A percentile compares a stretch with the other conserved stretches of the same genome.
phyloP scores from a whole-genome alignment of 2,888 invertebrate species.

The Megaustenia siamemsis region DNA sequence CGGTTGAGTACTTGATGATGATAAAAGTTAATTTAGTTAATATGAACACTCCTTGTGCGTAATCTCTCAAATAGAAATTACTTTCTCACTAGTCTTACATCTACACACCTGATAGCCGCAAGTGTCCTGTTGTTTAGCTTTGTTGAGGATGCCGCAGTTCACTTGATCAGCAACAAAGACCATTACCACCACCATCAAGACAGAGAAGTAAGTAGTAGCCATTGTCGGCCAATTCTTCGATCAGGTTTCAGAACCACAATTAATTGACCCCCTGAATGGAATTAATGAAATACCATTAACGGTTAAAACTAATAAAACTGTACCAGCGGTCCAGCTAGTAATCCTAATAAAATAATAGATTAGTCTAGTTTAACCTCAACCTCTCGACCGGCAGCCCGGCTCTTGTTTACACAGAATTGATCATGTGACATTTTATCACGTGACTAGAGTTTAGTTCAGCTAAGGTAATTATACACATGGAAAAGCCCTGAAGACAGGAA shows the following conservation, averaged over 20 bases:
- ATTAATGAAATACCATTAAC: background rate
- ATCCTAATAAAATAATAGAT: no score
- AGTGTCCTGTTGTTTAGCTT: background rate
- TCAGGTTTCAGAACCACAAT: background rate
- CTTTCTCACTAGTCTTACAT: background rate
- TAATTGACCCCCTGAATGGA: background rate
- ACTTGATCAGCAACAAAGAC: background rate
- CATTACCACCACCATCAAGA: background rate
- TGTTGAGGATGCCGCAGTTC: background rate
- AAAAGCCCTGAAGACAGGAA: no score
- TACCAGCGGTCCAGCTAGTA: background rate
- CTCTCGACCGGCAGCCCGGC: no score
- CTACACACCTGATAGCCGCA: slow-evolving; percentile 2
- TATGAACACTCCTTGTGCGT: no score
- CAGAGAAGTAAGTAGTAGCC: no score
- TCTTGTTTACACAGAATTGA: background rate
- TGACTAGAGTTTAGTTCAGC: background rate
- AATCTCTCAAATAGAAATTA: no score
- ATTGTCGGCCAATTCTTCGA: background rate
- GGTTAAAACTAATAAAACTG: background rate
- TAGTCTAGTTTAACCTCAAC: no score
- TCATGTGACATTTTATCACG: slow-evolving; percentile 8
- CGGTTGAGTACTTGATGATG: no score
- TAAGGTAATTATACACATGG: no score
- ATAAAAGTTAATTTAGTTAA: no score